Evolutionary conservation across 2,113 vertebrate species (phyloP), one percentile per base, ranked within the genome.

Genomic region (Mus pahari): DNA sequence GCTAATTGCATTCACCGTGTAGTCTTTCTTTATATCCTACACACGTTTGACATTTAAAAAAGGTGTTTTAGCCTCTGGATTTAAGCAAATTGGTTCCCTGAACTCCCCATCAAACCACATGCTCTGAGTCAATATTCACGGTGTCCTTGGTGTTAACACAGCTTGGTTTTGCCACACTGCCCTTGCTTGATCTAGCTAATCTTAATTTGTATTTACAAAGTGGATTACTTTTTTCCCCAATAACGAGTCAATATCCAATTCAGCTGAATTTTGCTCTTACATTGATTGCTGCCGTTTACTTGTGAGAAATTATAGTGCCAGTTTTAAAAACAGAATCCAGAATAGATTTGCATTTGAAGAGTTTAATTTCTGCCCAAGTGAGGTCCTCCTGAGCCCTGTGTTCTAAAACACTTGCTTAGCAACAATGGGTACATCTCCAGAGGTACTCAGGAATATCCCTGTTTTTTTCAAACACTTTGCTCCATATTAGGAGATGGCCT

Each of bases 41-140:
- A 96, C 64, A 86, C 0, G 0, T 92, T 95, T 98, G 98, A 98
- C 98, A 98, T 97, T 98, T 98, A 64, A 94, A 97, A 98, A 98
- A 96, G 22, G n/a, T 96, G 95, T 96, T 98, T 98, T 96, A 95
- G 94, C 91, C 96, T 95, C 91, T 92, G 96, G 97, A 97, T 97
- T 97, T 97, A 95, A 98, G 97, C 97, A 98, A 97, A 98, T 95
- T 95, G 97, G 97, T 95, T 53, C 96, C 96, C 70, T 94, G 8
- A 98, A 97, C 96, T 98, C 97, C 97, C 96, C 39, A 66, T 60
- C 31, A 77, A 94, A 90, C 42, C 92, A 91, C 92, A 90, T 94
- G 55, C 92, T 95, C 64, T 3, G 75, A 97, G 96, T 98, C 97
- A 97, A 97, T 94, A 77, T 79, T 97, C 95, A 53, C 33, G 6